Evolutionary conservation across 2,888 invertebrate species (phyloP), one percentile per base, ranked within the genome.

Genomic region (Epirrhoe tristata): DNA sequence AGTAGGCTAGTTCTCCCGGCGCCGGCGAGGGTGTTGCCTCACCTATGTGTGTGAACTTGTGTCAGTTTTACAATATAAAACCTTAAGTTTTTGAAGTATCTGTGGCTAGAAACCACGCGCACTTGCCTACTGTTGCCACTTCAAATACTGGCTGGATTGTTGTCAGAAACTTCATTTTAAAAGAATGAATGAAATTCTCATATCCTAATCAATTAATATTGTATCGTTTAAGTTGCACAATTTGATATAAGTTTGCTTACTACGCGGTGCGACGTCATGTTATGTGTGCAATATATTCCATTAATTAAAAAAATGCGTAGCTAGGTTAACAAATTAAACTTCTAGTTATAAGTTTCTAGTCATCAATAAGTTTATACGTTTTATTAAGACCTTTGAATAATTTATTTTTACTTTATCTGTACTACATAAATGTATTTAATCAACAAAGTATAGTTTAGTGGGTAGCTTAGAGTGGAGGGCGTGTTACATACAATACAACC

Each of bases 281-380:
- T 16, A 43, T 8, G 43, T 24, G 6, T 48, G 7, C 34, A 48
- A 50, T 55, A 62, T 36, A 55, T 55, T 55, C 61, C 55, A 17
- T 2, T 34, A 24, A 17, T 2, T 34, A 24, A 10, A 43, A 12
- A 43, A 43, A 12, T 43, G 12, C 6, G 16, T 62, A 62, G 61
- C 8, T 62, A 62, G 61, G 34, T 48, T 55, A 62, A 62, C 55
- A 50, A 62, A 62, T 62, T 62, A 10, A 50, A 50, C 8, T 24
- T 50, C 31, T 50, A 62, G 48, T 55, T 55, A 55, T 55, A n/a
- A n/a, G n/a, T n/a, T n/a, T n/a, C n/a, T n/a, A n/a, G n/a, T n/a
- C n/a, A n/a, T n/a, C n/a, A n/a, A n/a, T 50, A 10, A 31, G 17
- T 36, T 36, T 14, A n/a, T 14, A 16, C 8, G 36, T 54, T n/a